Evolutionary conservation across 2,888 invertebrate species (phyloP).

Genomic region (Philereme transversata): DNA sequence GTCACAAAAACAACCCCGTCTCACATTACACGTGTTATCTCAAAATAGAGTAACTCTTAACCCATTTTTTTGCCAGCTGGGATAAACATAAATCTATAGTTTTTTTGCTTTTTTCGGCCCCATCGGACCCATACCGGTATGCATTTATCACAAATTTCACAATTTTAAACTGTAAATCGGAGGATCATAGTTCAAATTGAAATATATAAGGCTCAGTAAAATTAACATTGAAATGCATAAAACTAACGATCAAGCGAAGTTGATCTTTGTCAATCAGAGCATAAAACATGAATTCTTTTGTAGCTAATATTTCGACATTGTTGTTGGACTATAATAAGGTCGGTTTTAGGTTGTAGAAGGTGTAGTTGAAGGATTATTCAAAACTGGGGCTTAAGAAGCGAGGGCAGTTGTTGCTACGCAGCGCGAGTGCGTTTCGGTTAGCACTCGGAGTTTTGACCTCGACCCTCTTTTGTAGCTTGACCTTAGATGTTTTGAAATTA

Average conservation of each 20-base stretch:
- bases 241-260: constrained; percentile 27
- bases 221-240: constrained; percentile 46
- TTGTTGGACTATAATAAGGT: constrained; percentile 7
- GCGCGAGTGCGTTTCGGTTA: constrained; percentile 17
- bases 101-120: constrained; percentile 52
- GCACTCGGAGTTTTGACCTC: constrained; percentile 13
- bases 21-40: constrained; percentile 65
- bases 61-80: constrained; percentile 64
- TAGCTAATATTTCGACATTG: no score
- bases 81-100: constrained; percentile 64
- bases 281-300: constrained; percentile 7
- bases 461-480: constrained; percentile 10
- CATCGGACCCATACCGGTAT: constrained; percentile 42
- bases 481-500: constrained; percentile 13
- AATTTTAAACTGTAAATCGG: constrained; percentile 24
- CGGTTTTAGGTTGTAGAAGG: constrained; percentile 7
- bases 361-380: constrained; percentile 40
- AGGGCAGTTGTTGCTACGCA: constrained; percentile 63
- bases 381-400: constrained; percentile 42
- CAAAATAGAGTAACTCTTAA: constrained; percentile 66
- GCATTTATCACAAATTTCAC: constrained; percentile 40
- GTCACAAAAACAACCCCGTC: constrained; percentile 44
- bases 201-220: constrained; percentile 32
- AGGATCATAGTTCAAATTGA: constrained; percentile 4
- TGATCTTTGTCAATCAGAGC: constrained; percentile 24